Conservation (phyloP, 2,113 vertebrate genomes). For the Urocynchramus pylzowi region DNA sequence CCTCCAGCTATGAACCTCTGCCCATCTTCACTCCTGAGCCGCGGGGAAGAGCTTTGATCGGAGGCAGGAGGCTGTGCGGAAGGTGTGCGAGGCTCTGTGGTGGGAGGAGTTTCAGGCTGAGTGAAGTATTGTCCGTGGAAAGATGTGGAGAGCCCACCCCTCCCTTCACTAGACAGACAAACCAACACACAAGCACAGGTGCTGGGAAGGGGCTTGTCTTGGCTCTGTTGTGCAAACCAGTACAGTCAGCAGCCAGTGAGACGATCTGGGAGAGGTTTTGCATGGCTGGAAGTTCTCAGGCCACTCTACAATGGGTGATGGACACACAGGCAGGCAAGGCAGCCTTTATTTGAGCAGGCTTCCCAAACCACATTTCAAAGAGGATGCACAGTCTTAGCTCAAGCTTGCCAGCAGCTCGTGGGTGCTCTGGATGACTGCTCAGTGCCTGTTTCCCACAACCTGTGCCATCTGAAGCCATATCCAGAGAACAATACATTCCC, state of each 20-base stretch:
- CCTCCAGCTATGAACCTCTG: background rate
- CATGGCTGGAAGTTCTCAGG: background rate
- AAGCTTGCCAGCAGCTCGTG: background rate
- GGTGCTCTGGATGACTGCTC: background rate
- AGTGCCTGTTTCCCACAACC: background rate
- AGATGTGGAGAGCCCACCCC: background rate
- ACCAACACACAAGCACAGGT: background rate
- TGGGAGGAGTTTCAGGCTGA: background rate
- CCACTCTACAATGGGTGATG: background rate
- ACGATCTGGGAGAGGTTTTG: background rate
- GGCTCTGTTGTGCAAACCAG: background rate
- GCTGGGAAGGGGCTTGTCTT: background rate
- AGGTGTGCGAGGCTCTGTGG: background rate
- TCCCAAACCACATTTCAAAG: background rate
- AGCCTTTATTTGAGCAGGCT: background rate
- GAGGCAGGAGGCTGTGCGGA: background rate
- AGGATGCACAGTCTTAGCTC: background rate
- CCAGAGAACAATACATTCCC: background rate
- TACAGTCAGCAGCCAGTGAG: background rate
- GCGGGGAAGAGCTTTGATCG: background rate
- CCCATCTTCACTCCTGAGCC: background rate
- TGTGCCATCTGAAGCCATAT: background rate
- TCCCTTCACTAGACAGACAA: background rate
- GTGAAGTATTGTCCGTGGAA: rapidly evolving
- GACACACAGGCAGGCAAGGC: background rate